These are phyloP conservation scores for Dusona sp. DNA, from an alignment of 2,888 invertebrate species.

Conservation along the genomic window DNA sequence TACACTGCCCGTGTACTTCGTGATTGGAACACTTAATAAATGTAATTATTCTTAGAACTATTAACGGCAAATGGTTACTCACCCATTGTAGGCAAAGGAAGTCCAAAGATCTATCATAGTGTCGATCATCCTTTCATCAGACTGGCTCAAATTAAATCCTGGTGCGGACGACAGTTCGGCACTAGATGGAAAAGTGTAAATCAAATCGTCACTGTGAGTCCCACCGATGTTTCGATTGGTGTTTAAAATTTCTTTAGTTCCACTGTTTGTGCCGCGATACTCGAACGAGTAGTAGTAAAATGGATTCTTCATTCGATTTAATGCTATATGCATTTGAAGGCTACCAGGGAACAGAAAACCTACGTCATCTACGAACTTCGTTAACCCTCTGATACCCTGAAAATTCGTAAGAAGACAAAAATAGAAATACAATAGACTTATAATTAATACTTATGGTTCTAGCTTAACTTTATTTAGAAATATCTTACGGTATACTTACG, in stretches of 20 bases:
- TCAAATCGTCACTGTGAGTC: conserved; percentile 85
- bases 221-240: conserved; percentile 76
- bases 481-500: conserved; percentile 54
- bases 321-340: conserved; percentile 60
- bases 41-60: conserved; percentile 23
- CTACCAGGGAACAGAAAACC: conserved; percentile 67
- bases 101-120: conserved; percentile 84
- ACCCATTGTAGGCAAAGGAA: conserved; percentile 79
- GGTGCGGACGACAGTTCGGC: conserved; percentile 12
- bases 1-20: conserved; percentile 37
- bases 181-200: conserved; percentile 83
- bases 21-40: conserved; percentile 55
- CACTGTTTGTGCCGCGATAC: conserved; percentile 69
- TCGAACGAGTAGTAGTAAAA: conserved; percentile 69
- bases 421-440: background rate
- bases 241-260: conserved; percentile 12
- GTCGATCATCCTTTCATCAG: conserved; percentile 78
- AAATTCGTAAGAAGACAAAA: background rate
- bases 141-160: conserved; percentile 65
- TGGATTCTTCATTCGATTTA: conserved; percentile 37
- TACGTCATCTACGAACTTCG: conserved; percentile 65
- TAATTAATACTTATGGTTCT: background rate
- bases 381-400: conserved; percentile 65
- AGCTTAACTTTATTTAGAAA: background rate
- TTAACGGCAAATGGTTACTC: background rate